Evolutionary conservation across 2,113 vertebrate species (phyloP), one percentile per base, ranked within the genome.

Genomic region (Chitala chitala): DNA sequence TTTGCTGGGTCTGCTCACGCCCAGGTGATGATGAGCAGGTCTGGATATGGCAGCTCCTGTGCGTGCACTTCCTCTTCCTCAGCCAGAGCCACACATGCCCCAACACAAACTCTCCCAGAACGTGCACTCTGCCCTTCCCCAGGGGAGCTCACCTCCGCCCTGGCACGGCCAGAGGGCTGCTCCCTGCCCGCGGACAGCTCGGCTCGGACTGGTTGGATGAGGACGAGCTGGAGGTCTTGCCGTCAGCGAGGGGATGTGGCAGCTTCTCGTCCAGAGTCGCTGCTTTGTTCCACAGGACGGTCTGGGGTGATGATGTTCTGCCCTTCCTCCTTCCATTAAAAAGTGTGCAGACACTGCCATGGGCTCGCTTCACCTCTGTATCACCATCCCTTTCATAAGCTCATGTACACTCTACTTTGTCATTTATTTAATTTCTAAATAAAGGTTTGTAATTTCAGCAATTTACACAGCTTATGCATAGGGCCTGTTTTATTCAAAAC

Each of bases 131-230:
- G 24, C 12, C 38, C 13, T n/a, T 4, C n/a, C 22, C 1, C 24
- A 17, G 44, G 44, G 20, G 12, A 1, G 58, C 91, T 92, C 82
- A 98, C 96, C 94, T 94, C 86, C 92, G 89, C 56, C 92, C 92
- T 5, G 90, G 97, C 69, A 99, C 97, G 80, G 96, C 95, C 85
- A 99, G 80, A 0, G 97, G 97, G 87, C 96, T 99, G 89, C 95
- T 98, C 77, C 95, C 95, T 6, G 92, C 86, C 74, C 93, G 91
- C 31, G 91, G 87, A 81, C 90, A 87, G 69, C 84, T 88, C 8
- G 87, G 86, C 74, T 99, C 97, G 44, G 96, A 98, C 65, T 98
- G 94, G 85, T 94, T 95, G 54, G 95, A 98, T 55, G 96, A 98
- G 1, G 94, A 98, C 26, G 94, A 98, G 80, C 95, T 98, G 78